phyloP scores from a whole-genome alignment of 2,888 invertebrate species.

The Lasius platythorax region DNA sequence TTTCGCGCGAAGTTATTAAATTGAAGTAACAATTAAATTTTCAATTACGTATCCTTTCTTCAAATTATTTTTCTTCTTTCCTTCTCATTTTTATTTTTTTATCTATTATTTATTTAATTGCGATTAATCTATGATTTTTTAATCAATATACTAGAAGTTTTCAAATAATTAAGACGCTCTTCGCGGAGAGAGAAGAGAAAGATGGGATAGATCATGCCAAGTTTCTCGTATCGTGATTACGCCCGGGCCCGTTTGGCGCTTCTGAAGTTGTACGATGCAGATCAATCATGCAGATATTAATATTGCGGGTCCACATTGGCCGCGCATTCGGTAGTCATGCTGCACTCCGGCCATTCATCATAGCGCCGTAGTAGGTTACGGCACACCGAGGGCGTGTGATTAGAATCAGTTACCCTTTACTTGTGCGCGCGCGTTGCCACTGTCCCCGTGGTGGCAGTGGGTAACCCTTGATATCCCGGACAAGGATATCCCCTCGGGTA shows the following conservation, averaged over 20 bases:
- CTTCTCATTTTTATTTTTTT: background rate
- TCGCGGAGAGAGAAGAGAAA: background rate
- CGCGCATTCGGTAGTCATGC: conserved; percentile 82
- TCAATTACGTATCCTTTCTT: background rate
- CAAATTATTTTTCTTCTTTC: background rate
- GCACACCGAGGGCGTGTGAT: conserved; percentile 83
- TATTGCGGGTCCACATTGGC: conserved; percentile 76
- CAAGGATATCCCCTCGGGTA: conserved; percentile 85
- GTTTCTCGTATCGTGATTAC: conserved; percentile 31
- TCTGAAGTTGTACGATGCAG: conserved; percentile 69
- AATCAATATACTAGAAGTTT: background rate
- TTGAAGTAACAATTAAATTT: background rate
- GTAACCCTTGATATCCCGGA: conserved; percentile 83
- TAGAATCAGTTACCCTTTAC: conserved; percentile 86
- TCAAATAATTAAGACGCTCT: background rate
- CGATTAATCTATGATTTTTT: background rate
- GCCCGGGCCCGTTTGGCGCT: conserved; percentile 24
- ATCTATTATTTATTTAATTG: background rate
- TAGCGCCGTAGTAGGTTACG: conserved; percentile 77
- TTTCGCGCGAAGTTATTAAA: background rate
- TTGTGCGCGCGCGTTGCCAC: conserved; percentile 74
- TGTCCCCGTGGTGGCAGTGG: conserved; percentile 76
- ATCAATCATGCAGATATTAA: conserved; percentile 84
- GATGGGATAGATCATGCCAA: background rate
- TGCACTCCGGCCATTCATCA: conserved; percentile 84